phyloP scores from a whole-genome alignment of 2,797 vertebrate species.

The Scolopax rusticola region DNA sequence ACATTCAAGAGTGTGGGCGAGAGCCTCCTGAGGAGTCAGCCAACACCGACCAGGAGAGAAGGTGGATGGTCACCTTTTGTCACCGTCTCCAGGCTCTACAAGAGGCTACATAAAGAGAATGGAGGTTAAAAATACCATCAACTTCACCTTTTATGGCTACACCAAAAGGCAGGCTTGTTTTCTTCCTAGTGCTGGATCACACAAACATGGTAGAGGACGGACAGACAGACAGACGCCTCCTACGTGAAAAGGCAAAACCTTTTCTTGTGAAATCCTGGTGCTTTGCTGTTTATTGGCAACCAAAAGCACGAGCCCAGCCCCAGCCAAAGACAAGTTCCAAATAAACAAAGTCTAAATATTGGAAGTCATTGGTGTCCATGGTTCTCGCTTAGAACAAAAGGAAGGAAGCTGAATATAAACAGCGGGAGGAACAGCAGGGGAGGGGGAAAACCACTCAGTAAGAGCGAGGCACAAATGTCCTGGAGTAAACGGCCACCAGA shows the following conservation, averaged over 20 bases:
- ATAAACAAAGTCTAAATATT: constrained; percentile 38
- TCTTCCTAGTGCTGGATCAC: background rate
- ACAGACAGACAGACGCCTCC: background rate
- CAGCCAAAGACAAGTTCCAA: constrained; percentile 13
- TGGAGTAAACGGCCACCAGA: accelerated
- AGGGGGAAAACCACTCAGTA: background rate
- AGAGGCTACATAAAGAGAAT: background rate
- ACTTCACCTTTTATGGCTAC: background rate
- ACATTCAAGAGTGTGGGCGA: accelerated
- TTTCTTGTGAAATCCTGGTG: background rate
- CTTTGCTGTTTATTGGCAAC: constrained; percentile 21
- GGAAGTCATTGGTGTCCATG: constrained; percentile 21
- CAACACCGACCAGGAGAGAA: accelerated
- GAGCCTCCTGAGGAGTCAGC: background rate
- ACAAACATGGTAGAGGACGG: background rate
- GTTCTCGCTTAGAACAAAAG: constrained; percentile 26
- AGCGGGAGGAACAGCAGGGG: background rate
- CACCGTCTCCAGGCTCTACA: background rate
- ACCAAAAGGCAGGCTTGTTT: background rate
- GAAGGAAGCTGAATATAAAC: constrained; percentile 51
- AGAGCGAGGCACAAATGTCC: accelerated
- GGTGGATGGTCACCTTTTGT: background rate
- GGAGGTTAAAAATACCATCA: background rate
- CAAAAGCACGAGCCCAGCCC: background rate
- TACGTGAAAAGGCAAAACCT: background rate